These are phyloP conservation scores for Ursus arctos DNA, from an alignment of 2,113 vertebrate species.

Conservation along the genomic window DNA sequence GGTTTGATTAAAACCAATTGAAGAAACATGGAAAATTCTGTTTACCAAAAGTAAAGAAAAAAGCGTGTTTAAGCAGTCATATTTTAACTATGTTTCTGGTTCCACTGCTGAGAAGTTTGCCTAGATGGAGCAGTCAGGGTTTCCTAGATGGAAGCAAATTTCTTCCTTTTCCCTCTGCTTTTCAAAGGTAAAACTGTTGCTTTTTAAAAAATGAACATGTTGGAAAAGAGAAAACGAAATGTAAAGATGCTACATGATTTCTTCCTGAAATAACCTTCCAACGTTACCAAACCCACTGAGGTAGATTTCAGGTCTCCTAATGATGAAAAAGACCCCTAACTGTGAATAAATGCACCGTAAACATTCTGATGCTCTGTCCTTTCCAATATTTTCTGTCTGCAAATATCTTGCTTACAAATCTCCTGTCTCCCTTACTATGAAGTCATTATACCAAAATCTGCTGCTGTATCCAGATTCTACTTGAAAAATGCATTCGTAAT, in stretches of 20 bases:
- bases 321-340: constrained; percentile 12
- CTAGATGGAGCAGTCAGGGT: background rate
- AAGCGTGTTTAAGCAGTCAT: background rate
- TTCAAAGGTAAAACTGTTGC: constrained; percentile 7
- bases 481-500: constrained; percentile 51
- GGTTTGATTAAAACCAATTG: constrained; percentile 28
- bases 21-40: background rate
- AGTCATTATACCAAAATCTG: background rate
- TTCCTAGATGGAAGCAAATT: background rate
- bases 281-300: background rate
- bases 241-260: background rate
- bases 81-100: background rate
- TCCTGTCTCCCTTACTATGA: background rate
- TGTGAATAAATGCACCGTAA: constrained; percentile 29
- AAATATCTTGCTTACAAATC: constrained; percentile 15
- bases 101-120: background rate
- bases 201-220: background rate
- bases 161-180: background rate
- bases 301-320: background rate
- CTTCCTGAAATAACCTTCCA: constrained; percentile 11
- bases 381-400: background rate
- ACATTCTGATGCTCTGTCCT: background rate
- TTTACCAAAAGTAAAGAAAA: constrained; percentile 42
- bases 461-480: constrained; percentile 25
- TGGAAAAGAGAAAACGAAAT: constrained; percentile 39